Base-by-base conservation (phyloP, 1,140 invertebrate species). In the Stegodyphus mimosarum region DNA sequence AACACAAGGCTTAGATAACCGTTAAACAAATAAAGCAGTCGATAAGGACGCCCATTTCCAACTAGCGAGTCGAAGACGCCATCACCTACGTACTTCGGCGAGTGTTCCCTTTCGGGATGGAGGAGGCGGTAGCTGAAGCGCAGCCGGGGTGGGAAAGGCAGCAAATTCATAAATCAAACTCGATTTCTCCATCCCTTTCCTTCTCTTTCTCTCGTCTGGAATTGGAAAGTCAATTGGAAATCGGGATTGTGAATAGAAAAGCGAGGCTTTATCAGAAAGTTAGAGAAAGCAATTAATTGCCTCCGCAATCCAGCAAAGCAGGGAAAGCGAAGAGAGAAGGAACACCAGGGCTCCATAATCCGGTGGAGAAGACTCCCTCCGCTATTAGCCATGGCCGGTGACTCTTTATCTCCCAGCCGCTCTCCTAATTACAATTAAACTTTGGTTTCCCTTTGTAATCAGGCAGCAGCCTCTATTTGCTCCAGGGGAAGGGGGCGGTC, bases 371-470 rank as follows among this genome's bases (percentile, higher is more conserved):
- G 71, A 50, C 13, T 48, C n/a, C 81, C 81, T 76, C 53, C 73
- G 72, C 81, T 76, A 84, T 84, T 84, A 84, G 72, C 81, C 60
- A 75, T 76, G 81, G 81, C 76, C 81, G 81, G 81, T 73, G 51
- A 75, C 72, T 76, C 81, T 84, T 84, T 84, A 84, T 84, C 81
- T 84, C 81, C 60, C 49, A 17, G 81, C 81, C 53, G 72, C 72
- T 72, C 83, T 73, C 74, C 83, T 86, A 86, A 86, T 86, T 86
- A 86, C 83, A 86, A 86, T 86, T 86, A 86, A 86, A 86, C 83
- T 86, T 86, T 77, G 83, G 75, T 86, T 86, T 78, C 83, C 83
- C 83, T 86, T 86, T 86, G 83, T 86, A 86, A 86, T 86, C 83
- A 76, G 81, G 81, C 72, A 49, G 74, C 83, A 18, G 72, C 73